A percentile compares a stretch with the other conserved stretches of the same genome.
These are phyloP conservation scores for Cremastobaeus sp. DNA, from an alignment of 2,888 invertebrate species.

Conservation along the genomic window DNA sequence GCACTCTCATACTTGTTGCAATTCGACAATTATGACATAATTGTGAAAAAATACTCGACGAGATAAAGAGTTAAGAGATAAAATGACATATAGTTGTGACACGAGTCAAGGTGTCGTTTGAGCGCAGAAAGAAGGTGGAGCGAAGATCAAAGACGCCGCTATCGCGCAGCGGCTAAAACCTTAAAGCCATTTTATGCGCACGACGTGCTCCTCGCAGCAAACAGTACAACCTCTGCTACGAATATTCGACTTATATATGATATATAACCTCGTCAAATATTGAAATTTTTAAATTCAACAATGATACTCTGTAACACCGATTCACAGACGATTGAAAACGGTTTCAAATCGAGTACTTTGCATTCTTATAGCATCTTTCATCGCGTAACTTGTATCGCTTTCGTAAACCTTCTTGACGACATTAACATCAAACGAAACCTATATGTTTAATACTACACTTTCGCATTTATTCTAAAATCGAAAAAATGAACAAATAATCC, in stretches of 20 bases:
- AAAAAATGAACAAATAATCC: too few relatives aligned
- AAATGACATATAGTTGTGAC: slow-evolving; percentile 48
- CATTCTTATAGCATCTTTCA: slow-evolving; percentile 17
- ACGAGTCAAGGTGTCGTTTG: slow-evolving; percentile 60
- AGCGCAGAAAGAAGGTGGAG: slow-evolving; percentile 62
- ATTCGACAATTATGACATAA: slow-evolving; percentile 33
- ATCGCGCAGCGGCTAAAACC: slow-evolving; percentile 70
- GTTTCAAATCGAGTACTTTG: slow-evolving; percentile 18
- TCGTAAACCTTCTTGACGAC: not conserved
- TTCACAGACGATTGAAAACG: slow-evolving; percentile 9
- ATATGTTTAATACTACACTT: too few relatives aligned
- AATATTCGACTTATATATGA: slow-evolving; percentile 63
- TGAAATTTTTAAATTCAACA: slow-evolving; percentile 66
- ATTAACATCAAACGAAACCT: not conserved
- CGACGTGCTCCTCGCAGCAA: slow-evolving; percentile 45
- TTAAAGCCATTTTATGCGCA: slow-evolving; percentile 65
- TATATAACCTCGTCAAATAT: slow-evolving; percentile 68
- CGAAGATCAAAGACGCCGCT: slow-evolving; percentile 75
- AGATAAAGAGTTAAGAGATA: slow-evolving; percentile 36
- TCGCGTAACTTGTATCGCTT: not conserved
- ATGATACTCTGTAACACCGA: slow-evolving; percentile 4
- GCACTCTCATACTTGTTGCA: too few relatives aligned
- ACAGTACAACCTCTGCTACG: slow-evolving; percentile 42
- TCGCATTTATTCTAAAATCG: too few relatives aligned
- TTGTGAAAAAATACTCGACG: slow-evolving; percentile 22